Evolutionary conservation across 2,113 vertebrate species (phyloP).

Genomic region (Myiopsitta monachus): DNA sequence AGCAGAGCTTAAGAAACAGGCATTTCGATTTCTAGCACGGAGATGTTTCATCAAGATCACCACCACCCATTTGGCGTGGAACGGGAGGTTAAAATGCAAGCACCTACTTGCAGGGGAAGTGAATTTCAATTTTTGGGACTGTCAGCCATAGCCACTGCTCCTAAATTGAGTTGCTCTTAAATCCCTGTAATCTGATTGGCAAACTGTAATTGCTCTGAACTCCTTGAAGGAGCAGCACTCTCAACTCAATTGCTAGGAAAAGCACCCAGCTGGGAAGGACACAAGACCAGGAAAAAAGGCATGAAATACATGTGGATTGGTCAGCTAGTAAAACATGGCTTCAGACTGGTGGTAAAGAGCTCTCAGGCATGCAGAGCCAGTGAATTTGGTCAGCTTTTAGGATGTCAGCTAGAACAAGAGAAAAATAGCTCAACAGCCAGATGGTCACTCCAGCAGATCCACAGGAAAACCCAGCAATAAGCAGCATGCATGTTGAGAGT

Average conservation of each 20-base stretch:
- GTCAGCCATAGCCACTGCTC: not conserved
- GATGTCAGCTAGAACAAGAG: not conserved
- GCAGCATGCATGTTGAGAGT: not conserved
- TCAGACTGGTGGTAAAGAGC: not conserved
- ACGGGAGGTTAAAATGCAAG: not conserved
- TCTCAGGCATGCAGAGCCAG: not conserved
- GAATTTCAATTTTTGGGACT: not conserved
- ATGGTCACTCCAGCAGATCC: not conserved
- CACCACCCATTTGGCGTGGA: not conserved
- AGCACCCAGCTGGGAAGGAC: not conserved
- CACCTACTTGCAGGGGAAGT: not conserved
- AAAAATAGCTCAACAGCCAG: not conserved
- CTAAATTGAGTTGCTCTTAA: not conserved
- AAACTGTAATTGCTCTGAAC: not conserved
- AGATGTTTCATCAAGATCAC: not conserved
- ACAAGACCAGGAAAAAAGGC: not conserved
- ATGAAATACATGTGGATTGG: not conserved
- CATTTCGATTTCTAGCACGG: not conserved
- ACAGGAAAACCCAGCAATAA: not conserved
- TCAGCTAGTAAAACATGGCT: not conserved
- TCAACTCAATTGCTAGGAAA: not conserved
- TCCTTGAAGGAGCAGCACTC: not conserved
- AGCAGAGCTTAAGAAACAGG: not conserved
- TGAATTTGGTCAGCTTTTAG: not conserved
- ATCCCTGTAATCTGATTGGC: not conserved